Evolutionary conservation across 2,797 vertebrate genomes (phyloP), one percentile per base, ranked within the genome.

Genomic region (Pipistrellus pygmaeus): DNA sequence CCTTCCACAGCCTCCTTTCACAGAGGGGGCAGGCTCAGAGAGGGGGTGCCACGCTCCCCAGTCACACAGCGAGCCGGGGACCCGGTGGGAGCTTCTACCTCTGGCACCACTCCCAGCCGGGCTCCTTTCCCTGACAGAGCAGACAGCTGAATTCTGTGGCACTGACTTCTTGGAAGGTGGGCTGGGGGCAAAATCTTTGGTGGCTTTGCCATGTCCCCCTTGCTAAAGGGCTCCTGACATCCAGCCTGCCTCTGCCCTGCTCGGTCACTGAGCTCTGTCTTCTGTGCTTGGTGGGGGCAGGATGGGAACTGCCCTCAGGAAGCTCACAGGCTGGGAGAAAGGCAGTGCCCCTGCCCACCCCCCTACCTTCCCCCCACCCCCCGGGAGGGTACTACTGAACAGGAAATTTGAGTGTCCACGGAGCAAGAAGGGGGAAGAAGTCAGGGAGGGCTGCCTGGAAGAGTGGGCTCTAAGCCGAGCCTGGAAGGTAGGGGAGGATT

Each of bases 1-100:
- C 51, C 85, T 87, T 73, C 85, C 18, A n/a, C 85, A 73, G 78
- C 91, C 86, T 93, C 87, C 11, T 75, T 91, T 93, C 87, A 62
- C 7, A 91, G 30, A 44, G 51, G n/a, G 48, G 62, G 10, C 25
- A 44, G 62, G 44, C 23, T 41, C 88, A 75, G 81, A 69, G 48
- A 82, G 30, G 14, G 25, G 12, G 27, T 3, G 27, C 41, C 46
- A 84, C 57, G 7, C 2, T 11, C 10, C 72, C 13, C 35, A 85
- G 90, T 30, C 88, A 85, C 55, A 48, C 32, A 84, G 87, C 41
- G 48, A 80, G 32, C n/a, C 20, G 5, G 30, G 38, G 80, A 30
- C 41, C 48, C 25, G 12, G 10, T 0, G 0, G 0, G 41, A n/a
- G n/a, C n/a, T 27, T 17, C 76, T 64, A 60, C 17, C 73, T 41